A percentile compares a stretch with the other conserved stretches of the same genome.
These are phyloP conservation scores for Hystrix cristata DNA, from an alignment of 2,113 vertebrate species.

Conservation along the genomic window DNA sequence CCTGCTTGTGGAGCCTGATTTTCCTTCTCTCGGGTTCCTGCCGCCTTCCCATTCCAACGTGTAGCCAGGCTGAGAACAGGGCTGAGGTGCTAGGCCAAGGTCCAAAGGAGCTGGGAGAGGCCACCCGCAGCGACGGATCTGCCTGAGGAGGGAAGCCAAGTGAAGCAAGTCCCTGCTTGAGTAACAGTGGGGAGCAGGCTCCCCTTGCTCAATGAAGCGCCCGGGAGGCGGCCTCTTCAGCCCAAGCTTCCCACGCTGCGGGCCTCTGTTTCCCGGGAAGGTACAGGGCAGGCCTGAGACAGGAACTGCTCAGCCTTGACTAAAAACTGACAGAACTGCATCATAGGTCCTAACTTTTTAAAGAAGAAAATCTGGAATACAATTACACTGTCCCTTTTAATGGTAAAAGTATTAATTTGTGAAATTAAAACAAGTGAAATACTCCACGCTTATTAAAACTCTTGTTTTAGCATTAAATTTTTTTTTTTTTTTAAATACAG, in stretches of 20 bases:
- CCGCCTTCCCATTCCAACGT: neutral
- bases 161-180: slow-evolving; percentile 66
- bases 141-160: slow-evolving; percentile 9
- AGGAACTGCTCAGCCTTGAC: neutral
- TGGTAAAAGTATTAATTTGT: neutral
- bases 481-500: neutral
- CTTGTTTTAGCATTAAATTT: neutral
- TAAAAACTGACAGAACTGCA: neutral
- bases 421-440: neutral
- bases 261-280: neutral
- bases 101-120: neutral
- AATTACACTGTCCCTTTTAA: neutral
- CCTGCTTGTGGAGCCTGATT: neutral
- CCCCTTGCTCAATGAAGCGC: neutral
- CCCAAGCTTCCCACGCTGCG: neutral
- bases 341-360: neutral
- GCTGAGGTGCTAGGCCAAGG: neutral
- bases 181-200: slow-evolving; percentile 18
- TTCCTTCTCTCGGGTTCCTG: neutral
- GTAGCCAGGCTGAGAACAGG: slow-evolving; percentile 53
- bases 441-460: neutral
- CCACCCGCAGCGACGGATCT: neutral
- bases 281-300: neutral
- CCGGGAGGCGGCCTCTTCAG: neutral
- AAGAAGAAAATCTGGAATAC: neutral